A percentile compares a stretch with the other conserved stretches of the same genome.
phyloP scores from a whole-genome alignment of 2,113 vertebrate species.

The Odontophorus gujanensis region DNA sequence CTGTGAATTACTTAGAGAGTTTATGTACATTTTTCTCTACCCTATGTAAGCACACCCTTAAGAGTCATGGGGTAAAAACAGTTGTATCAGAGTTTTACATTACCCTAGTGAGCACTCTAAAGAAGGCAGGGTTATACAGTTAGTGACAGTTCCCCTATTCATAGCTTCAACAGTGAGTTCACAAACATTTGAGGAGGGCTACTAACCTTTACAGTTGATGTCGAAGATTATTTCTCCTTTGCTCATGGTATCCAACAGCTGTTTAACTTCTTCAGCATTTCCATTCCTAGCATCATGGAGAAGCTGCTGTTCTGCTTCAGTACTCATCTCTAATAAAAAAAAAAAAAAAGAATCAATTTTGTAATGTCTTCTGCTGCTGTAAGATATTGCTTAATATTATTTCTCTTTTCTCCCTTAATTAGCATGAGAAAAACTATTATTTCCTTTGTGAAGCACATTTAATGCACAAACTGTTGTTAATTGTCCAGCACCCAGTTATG shows the following conservation, averaged over 20 bases:
- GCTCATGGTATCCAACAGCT: constrained; percentile 80
- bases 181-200: neutral
- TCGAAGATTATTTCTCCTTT: constrained; percentile 82
- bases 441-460: neutral
- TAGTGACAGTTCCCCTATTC: neutral
- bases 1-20: neutral
- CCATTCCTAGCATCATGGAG: constrained; percentile 92
- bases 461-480: neutral
- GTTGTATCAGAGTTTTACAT: neutral
- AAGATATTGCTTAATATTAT: neutral
- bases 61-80: neutral
- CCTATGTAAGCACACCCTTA: neutral
- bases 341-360: neutral
- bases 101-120: neutral
- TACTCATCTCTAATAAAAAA: constrained; percentile 76
- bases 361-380: neutral
- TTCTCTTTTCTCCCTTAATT: neutral
- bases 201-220: constrained; percentile 95
- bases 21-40: neutral
- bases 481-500: neutral
- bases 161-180: neutral
- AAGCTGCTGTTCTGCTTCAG: constrained; percentile 89
- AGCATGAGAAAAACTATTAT: neutral
- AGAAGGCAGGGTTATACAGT: neutral
- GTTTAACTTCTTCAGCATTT: constrained; percentile 84